Evolutionary conservation across 2,797 vertebrate genomes (phyloP).

Genomic region (Australoheros facetus): DNA sequence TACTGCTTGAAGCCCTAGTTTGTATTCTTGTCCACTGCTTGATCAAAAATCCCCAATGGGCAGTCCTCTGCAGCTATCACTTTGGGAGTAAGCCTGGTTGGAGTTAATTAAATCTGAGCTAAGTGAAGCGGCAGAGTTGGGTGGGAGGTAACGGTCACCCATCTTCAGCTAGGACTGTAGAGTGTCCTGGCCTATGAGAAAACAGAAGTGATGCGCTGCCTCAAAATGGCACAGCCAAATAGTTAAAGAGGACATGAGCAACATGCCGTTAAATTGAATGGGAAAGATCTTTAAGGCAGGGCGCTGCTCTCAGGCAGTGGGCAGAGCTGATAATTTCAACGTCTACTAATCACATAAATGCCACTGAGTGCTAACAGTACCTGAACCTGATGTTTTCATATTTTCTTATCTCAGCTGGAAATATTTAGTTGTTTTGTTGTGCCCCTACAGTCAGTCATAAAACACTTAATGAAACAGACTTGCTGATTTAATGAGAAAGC

Average conservation of each 20-base stretch:
- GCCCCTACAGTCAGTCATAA: slow-evolving; percentile 25
- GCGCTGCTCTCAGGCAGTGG: slow-evolving; percentile 30
- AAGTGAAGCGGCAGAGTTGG: slow-evolving; percentile 66
- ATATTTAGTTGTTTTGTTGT: slow-evolving; percentile 49
- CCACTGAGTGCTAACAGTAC: slow-evolving; percentile 55
- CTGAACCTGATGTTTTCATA: slow-evolving; percentile 54
- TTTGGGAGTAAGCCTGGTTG: slow-evolving; percentile 50
- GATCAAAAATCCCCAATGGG: slow-evolving; percentile 53
- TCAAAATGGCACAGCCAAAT: slow-evolving; percentile 60
- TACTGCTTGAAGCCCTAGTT: slow-evolving; percentile 38
- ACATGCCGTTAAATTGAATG: slow-evolving; percentile 77
- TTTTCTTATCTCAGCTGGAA: slow-evolving; percentile 35
- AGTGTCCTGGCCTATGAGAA: slow-evolving; percentile 49
- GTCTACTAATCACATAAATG: slow-evolving; percentile 72
- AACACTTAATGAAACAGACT: slow-evolving; percentile 11
- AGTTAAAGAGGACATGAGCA: slow-evolving; percentile 66
- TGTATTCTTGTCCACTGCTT: slow-evolving; percentile 47
- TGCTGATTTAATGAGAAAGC: slow-evolving; percentile 31
- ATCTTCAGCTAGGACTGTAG: slow-evolving; percentile 48
- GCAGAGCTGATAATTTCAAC: slow-evolving; percentile 65
- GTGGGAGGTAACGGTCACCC: slow-evolving; percentile 61
- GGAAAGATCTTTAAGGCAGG: slow-evolving; percentile 62
- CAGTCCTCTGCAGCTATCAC: slow-evolving; percentile 46
- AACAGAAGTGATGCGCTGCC: slow-evolving; percentile 57
- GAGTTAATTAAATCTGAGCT: slow-evolving; percentile 76